Evolutionary conservation across 2,797 vertebrate genomes (phyloP).

Genomic region (Monodelphis domestica): DNA sequence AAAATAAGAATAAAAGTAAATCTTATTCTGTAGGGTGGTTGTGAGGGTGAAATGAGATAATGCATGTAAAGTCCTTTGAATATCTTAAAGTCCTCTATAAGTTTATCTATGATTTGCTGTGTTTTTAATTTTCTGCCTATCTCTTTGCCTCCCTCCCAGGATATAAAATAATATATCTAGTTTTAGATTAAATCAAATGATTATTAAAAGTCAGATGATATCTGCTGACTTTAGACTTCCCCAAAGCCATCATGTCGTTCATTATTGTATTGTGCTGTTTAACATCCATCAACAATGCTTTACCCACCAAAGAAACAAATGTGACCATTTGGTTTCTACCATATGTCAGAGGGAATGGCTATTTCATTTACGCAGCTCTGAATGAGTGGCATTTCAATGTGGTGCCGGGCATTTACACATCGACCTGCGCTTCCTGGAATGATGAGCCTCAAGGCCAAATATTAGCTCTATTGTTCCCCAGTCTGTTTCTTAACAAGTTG

Average conservation of each 20-base stretch:
- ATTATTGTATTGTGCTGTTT: conserved; percentile 42
- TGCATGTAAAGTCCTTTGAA: background rate
- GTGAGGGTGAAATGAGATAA: background rate
- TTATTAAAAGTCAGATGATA: background rate
- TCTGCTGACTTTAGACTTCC: conserved; percentile 5
- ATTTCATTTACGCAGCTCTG: conserved; percentile 55
- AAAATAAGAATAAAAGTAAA: background rate
- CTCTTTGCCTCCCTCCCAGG: background rate
- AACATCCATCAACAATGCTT: conserved; percentile 57
- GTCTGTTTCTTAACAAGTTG: conserved; percentile 28
- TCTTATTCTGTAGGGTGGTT: background rate
- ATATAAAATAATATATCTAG: background rate
- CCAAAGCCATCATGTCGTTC: conserved; percentile 38
- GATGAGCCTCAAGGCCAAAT: conserved; percentile 40
- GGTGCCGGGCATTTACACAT: conserved; percentile 56
- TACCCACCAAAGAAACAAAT: conserved; percentile 56
- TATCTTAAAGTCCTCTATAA: background rate
- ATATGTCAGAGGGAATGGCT: conserved; percentile 65
- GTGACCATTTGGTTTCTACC: conserved; percentile 55
- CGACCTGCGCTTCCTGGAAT: conserved; percentile 44
- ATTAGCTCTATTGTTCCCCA: conserved; percentile 45
- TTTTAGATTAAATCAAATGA: background rate
- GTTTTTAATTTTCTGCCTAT: background rate
- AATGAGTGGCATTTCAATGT: conserved; percentile 65
- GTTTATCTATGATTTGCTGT: background rate